phyloP scores from a whole-genome alignment of 1,140 invertebrate species.

The Drosophila lini region DNA sequence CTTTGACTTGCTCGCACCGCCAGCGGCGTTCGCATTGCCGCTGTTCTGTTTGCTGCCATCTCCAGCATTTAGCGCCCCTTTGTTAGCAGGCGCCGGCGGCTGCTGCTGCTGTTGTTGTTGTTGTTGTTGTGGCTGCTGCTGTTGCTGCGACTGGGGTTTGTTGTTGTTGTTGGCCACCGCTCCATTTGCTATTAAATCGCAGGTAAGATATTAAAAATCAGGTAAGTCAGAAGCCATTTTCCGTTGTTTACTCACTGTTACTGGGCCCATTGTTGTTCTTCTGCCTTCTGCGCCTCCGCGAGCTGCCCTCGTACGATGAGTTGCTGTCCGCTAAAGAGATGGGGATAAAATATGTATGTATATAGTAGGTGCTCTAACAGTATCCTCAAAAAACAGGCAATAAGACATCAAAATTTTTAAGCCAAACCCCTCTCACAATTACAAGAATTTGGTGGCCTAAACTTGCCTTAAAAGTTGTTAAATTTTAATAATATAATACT shows the following conservation, averaged over 20 bases:
- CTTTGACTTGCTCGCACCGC: constrained; percentile 62
- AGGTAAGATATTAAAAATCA: background rate
- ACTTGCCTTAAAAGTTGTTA: background rate
- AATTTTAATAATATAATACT: too few relatives aligned
- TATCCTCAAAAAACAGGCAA: background rate
- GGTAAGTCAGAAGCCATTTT: background rate
- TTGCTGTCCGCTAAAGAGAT: constrained; percentile 74
- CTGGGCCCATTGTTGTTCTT: constrained; percentile 78
- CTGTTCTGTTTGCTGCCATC: constrained; percentile 76
- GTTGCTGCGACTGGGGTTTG: constrained; percentile 60
- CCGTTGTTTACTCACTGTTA: constrained; percentile 71
- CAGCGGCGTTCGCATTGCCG: constrained; percentile 63
- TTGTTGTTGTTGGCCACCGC: constrained; percentile 68
- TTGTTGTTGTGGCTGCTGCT: constrained; percentile 33
- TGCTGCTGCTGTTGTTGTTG: constrained; percentile 48
- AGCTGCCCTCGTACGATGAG: constrained; percentile 82
- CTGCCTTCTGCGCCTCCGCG: constrained; percentile 79
- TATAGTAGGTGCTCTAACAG: background rate
- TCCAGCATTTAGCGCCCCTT: constrained; percentile 57
- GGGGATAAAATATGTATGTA: constrained; percentile 7
- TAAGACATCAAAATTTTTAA: background rate
- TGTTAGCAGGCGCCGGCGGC: constrained; percentile 47
- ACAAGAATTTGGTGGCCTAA: too few relatives aligned
- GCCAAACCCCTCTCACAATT: too few relatives aligned
- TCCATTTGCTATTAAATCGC: constrained; percentile 66